Evolutionary conservation across 2,113 vertebrate genomes (phyloP), one percentile per base, ranked within the genome.

Genomic region (Rhinichthys klamathensis): DNA sequence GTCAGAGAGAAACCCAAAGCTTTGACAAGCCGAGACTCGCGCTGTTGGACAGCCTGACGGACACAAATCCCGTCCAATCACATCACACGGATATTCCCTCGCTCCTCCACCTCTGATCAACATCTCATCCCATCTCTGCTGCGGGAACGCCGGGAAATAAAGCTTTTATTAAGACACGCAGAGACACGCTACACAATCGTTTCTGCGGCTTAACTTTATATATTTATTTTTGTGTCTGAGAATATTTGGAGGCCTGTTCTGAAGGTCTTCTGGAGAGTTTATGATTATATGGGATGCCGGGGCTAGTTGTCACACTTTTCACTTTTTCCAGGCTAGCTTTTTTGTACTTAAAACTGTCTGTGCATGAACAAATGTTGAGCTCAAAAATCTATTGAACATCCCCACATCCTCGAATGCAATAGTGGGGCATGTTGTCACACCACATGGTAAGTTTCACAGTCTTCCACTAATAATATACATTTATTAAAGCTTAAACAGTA

Each of bases 41-140:
- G 44, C 76, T 72, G 79, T 84, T 85, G 60, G 61, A 61, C 72
- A 58, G 54, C 85, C 83, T 88, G 89, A 91, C 16, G 77, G 90
- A 89, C 86, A 69, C 74, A 91, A 91, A 91, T 91, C 90, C 87
- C 25, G 63, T 77, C 87, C 90, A 90, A 85, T 89, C 90, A 89
- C 85, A 84, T 89, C 84, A 86, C 73, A 76, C 38, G 73, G 88
- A 82, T 77, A 75, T 89, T 88, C 67, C 76, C 56, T 32, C 76
- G 25, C 81, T 49, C 46, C 54, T 61, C 49, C 65, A 80, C 54
- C 69, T 46, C 23, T 25, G 84, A 51, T 75, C 60, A 85, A 79
- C 86, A 46, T 56, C 58, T 51, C 76, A 72, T 82, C 84, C 65
- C 49, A 30, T 73, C 44, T 54, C 9, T 16, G 65, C 58, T 49